Evolutionary conservation across 1,140 invertebrate species (phyloP), one percentile per base, ranked within the genome.

Genomic region (Aphis craccivora): DNA sequence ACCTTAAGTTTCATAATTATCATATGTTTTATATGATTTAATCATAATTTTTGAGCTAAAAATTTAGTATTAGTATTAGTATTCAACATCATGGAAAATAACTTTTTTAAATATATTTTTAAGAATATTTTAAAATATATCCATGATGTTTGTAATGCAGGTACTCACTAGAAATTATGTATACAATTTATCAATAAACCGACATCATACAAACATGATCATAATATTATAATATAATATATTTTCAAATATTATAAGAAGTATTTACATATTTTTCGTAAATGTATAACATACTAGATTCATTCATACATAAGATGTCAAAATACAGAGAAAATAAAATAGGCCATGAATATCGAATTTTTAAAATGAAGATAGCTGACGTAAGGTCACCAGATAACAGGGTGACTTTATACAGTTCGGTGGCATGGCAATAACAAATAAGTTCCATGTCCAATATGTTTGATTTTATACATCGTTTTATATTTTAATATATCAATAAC

Each of bases 221-320:
- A n/a, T 67, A n/a, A 18, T 67, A n/a, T n/a, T 14, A n/a, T n/a
- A 30, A 30, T 60, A 60, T 30, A 60, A n/a, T 67, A 67, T 14
- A 20, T 76, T 76, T 76, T n/a, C 30, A n/a, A 76, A 76, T 76
- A n/a, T 20, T 76, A n/a, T 76, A 6, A n/a, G 4, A n/a, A 76
- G 2, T n/a, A 76, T 76, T 76, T 76, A 76, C 0, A 35, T 14
- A n/a, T 67, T 67, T 18, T 76, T 76, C 60, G 5, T n/a, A n/a
- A n/a, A 76, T n/a, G 18, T 3, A 76, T n/a, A 14, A 18, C 4
- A 67, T 67, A 6, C 30, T 76, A n/a, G 11, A 76, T 76, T n/a
- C n/a, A n/a, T 14, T 0, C 0, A n/a, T 6, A n/a, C 14, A n/a
- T 76, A n/a, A n/a, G 3, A 67, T n/a, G 18, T 67, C 0, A 14